These are phyloP conservation scores for Heliconius congener DNA, from an alignment of 1,140 invertebrate genomes.

Conservation along the genomic window DNA sequence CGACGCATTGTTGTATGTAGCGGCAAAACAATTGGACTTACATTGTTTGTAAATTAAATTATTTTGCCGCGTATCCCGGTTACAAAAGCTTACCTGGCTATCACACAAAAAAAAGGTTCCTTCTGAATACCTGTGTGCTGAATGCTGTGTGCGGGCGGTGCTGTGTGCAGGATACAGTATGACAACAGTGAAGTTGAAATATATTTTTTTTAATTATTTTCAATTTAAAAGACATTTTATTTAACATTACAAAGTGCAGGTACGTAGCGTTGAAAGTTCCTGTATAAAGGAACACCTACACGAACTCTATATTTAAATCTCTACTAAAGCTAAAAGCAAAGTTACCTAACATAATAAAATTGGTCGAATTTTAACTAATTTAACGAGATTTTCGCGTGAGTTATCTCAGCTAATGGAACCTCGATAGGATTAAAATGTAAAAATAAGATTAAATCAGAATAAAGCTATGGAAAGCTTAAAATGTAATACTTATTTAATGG, in stretches of 20 bases:
- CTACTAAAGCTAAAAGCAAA: neutral
- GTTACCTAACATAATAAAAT: conserved; percentile 1
- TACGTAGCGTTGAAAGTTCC: neutral
- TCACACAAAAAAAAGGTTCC: too few species aligned
- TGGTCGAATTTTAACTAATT: neutral
- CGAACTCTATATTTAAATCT: conserved; percentile 1
- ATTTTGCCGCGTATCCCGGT: too few species aligned
- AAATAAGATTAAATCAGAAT: neutral
- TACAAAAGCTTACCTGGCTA: too few species aligned
- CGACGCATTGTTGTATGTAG: too few species aligned
- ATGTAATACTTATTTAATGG: neutral
- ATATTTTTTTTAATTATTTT: too few species aligned
- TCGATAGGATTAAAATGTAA: neutral
- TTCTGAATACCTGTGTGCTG: too few species aligned
- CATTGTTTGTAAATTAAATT: too few species aligned
- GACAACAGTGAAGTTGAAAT: too few species aligned
- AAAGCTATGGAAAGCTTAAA: neutral
- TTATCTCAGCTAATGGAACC: neutral
- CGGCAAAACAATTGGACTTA: too few species aligned
- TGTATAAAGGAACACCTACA: neutral
- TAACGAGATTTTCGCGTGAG: neutral
- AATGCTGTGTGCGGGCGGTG: too few species aligned
- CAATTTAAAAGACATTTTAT: neutral
- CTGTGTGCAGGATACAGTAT: too few species aligned
- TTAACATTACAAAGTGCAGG: neutral